Evolutionary conservation across 2,888 invertebrate genomes (phyloP), one percentile per base, ranked within the genome.

Genomic region (Erebia aethiops): DNA sequence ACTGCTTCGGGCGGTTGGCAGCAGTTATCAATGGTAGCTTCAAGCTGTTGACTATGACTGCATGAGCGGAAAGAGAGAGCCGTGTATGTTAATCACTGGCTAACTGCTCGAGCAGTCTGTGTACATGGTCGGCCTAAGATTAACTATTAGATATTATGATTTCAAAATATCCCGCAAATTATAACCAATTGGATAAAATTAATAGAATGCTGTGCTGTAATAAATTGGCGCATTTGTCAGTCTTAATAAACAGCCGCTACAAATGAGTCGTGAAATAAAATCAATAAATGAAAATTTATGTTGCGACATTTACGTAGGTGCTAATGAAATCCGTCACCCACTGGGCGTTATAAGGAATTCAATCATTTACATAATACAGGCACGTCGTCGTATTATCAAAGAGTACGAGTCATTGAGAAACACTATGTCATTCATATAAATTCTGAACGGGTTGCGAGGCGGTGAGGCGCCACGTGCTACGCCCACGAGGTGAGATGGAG

Each of bases 391-490:
- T 21, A 65, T 70, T 65, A 46, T 60, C 52, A 60, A 58, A 43
- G 69, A 61, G 57, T 58, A 26, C 57, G 64, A 75, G 74, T 70
- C 78, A 77, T 79, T 77, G 76, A 77, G 75, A 69, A 75, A 77
- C 75, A 71, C 43, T 74, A 65, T 66, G 66, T 26, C 66, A 66
- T 66, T 66, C 56, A 66, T 66, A 57, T 56, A 64, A 64, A 66
- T 68, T 73, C 75, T 84, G 81, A 84, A 83, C 83, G 81, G 77
- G 74, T 58, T 62, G 71, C 71, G 61, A 72, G 77, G 71, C 74
- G 60, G 72, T 72, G 73, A 67, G 67, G 69, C 72, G 76, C 76
- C 78, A 78, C 78, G 77, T 71, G 78, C 72, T 60, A 69, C 74
- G 73, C 77, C 73, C 77, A 77, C 79, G 76, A 74, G 74, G 74